A percentile compares a stretch with the other conserved stretches of the same genome.
Evolutionary conservation across 2,113 vertebrate genomes (phyloP).

Genomic region (Amphiprion ocellaris): DNA sequence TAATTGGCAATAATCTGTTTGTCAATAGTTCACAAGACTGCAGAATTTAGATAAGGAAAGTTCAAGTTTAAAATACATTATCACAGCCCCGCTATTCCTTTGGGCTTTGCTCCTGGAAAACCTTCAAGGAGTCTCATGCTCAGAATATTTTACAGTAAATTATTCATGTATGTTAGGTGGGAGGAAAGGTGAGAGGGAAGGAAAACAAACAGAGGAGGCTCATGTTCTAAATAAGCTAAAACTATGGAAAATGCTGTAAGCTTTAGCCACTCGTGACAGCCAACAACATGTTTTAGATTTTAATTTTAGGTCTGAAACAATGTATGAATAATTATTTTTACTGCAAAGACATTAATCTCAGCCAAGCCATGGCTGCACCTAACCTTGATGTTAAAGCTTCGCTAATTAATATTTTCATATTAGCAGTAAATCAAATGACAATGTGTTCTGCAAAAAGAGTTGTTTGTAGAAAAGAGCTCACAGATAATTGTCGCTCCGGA

Average conservation of each 20-base stretch:
- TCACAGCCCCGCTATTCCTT: constrained; percentile 69
- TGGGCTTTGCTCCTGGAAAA: constrained; percentile 71
- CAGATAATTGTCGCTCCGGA: not conserved
- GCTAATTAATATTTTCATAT: not conserved
- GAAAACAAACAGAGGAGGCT: constrained; percentile 63
- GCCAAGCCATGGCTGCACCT: not conserved
- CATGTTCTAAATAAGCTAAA: constrained; percentile 24
- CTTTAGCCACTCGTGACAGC: not conserved
- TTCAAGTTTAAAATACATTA: constrained; percentile 86
- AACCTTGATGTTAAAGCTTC: not conserved
- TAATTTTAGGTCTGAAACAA: no score
- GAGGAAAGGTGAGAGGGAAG: constrained; percentile 59
- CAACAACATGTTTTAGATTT: no score
- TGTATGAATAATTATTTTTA: no score
- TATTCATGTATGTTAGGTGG: constrained; percentile 60
- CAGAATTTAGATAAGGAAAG: constrained; percentile 88
- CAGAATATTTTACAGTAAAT: constrained; percentile 78
- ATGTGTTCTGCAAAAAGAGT: not conserved
- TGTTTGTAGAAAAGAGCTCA: not conserved
- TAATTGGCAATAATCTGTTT: constrained; percentile 90
- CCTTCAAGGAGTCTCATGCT: constrained; percentile 78
- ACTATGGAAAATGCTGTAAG: constrained; percentile 2
- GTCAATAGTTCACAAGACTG: constrained; percentile 86
- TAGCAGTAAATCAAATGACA: constrained; percentile 8
- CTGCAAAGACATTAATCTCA: constrained; percentile 6